Evolutionary conservation across 2,113 vertebrate genomes (phyloP), one percentile per base, ranked within the genome.

Genomic region (Pelodiscus sinensis): DNA sequence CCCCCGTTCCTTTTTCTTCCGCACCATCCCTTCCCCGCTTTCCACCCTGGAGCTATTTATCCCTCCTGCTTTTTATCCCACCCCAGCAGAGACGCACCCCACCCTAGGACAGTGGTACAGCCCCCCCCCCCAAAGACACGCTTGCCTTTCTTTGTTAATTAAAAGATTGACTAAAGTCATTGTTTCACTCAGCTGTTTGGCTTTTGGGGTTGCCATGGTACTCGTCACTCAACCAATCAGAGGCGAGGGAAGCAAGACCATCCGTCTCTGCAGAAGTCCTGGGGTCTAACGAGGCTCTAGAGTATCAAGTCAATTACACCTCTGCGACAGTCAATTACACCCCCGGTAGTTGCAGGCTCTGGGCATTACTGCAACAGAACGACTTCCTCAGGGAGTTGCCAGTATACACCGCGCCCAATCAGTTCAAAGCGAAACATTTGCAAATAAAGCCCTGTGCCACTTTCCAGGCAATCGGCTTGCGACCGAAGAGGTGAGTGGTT

Each of bases 161-260:
- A 4, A 78, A 35, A 90, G 80, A 87, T 92, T 51, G 80, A 89
- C 82, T 25, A 15, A 86, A 92, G 80, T 89, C 90, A 68, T 84
- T 11, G 88, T 91, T 94, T 82, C 73, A 52, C 57, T 0, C n/a
- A 58, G 86, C 73, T 92, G 88, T 80, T 96, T 95, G 92, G 89
- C 86, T 79, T 58, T 58, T 87, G 94, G 82, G 80, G 96, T 96
- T 97, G 92, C 91, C 95, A 95, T 96, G 93, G 92, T 75, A 93
- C 24, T 13, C 38, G 6, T 50, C 56, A 13, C 15, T 54, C 93
- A 95, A 58, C 38, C 91, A 95, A 35, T 54, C 1, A 4, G 89
- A 87, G 95, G 90, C 52, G 35, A 77, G 73, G 73, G 35, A 77
- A 50, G 15, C 38, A 77, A 44, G 35, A 77, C 3, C 12, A 25